Evolutionary conservation across 1,140 invertebrate species (phyloP).

Genomic region (Drosophila sp.): DNA sequence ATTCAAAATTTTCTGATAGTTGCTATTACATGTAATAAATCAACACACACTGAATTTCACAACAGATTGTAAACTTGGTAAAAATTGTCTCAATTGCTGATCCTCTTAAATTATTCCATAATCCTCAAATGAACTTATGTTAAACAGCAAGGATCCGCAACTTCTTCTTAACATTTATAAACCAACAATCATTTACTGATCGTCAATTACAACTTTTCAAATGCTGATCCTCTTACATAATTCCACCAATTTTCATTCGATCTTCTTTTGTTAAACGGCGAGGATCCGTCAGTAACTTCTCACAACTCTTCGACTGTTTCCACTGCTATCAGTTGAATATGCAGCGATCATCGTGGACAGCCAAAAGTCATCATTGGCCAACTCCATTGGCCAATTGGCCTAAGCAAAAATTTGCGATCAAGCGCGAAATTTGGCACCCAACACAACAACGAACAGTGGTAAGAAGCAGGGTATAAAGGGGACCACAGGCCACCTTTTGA

Average conservation of each 20-base stretch:
- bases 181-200: background rate
- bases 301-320: background rate
- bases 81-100: too few relatives aligned
- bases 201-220: background rate
- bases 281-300: background rate
- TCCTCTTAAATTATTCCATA: too few relatives aligned
- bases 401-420: constrained; percentile 39
- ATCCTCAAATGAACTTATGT: too few relatives aligned
- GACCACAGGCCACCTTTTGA: constrained; percentile 46
- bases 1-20: too few relatives aligned
- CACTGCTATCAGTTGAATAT: background rate
- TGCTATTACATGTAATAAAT: too few relatives aligned
- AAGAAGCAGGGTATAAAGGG: constrained; percentile 36
- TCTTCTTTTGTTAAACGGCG: background rate
- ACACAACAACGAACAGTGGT: constrained; percentile 21
- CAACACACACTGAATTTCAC: too few relatives aligned
- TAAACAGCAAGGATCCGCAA: too few relatives aligned
- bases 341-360: constrained; percentile 37
- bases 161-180: too few relatives aligned
- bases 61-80: too few relatives aligned
- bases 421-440: constrained; percentile 74
- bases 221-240: background rate
- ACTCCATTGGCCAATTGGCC: constrained; percentile 34
- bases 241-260: background rate
- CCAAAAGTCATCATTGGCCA: constrained; percentile 41